Base-by-base conservation (phyloP, 2,888 invertebrate genomes). In the Belgica antarctica region DNA sequence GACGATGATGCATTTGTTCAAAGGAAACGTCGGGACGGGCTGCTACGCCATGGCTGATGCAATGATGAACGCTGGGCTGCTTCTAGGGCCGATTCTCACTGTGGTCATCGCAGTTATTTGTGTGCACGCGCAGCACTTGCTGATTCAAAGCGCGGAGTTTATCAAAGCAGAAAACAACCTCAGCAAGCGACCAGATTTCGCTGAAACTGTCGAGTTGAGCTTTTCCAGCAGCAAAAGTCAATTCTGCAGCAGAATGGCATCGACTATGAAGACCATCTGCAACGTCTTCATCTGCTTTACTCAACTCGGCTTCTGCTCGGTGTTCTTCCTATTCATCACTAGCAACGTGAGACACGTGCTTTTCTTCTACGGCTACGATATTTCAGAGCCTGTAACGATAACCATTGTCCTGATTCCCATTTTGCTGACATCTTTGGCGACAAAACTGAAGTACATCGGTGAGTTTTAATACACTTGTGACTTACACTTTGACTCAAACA, bases 221-320 rank as follows among this genome's bases (percentile, higher is more conserved):
- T 94, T 96, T 76, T 85, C 85, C 72, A 85, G 86, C 63, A 94
- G 94, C 0, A 92, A 93, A 0, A 68, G 25, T 28, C 77, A 81
- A 1, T 77, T 80, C 28, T 76, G 89, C n/a, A 83, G 87, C 47
- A 82, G 81, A 24, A 83, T 87, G 75, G 85, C 90, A 0, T 80
- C 79, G 28, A 75, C 81, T 7, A 88, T 89, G 84, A 87, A 87
- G 81, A 83, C 82, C 31, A 75, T 87, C 71, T 92, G 96, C 72
- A 94, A 96, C 80, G 76, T 86, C 12, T 96, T 96, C 81, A 86
- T 98, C 70, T 92, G 94, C 78, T 83, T 96, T 71, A 97, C 97
- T n/a, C 98, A 98, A 81, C 83, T 98, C 72, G 98, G 98, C 72
- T 97, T 98, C 82, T 98, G 98, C 80, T 96, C 96, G 79, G 92